phyloP scores from a whole-genome alignment of 2,888 invertebrate species.

The Blastobasis lacticolella region DNA sequence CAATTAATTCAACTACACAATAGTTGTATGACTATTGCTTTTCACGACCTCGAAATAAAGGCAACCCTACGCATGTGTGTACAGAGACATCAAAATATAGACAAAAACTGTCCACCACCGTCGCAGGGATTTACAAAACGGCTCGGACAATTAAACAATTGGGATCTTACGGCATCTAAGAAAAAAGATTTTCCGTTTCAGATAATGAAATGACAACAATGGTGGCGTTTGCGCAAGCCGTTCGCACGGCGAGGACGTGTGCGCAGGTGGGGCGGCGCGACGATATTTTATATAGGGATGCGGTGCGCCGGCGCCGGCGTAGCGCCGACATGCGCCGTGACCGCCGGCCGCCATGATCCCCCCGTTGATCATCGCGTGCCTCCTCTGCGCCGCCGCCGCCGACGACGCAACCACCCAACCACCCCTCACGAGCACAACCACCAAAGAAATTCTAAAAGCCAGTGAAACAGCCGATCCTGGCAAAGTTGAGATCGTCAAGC shows the following conservation, averaged over 20 bases:
- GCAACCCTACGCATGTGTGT: background rate
- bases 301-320: slow-evolving; percentile 50
- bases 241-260: slow-evolving; percentile 53
- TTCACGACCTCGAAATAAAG: background rate
- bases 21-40: slow-evolving; percentile 3
- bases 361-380: slow-evolving; percentile 48
- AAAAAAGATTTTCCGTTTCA: slow-evolving; percentile 74
- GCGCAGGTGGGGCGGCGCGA: slow-evolving; percentile 66
- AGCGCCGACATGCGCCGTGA: slow-evolving; percentile 62
- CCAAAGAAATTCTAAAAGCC: slow-evolving; percentile 72
- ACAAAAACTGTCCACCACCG: slow-evolving; percentile 33
- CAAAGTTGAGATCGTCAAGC: slow-evolving; percentile 85
- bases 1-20: slow-evolving; percentile 41
- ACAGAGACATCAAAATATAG: slow-evolving; percentile 3
- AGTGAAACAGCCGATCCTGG: slow-evolving; percentile 79
- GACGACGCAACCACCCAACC: slow-evolving; percentile 40
- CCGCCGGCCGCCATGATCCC: slow-evolving; percentile 59
- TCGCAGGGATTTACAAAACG: slow-evolving; percentile 36
- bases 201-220: slow-evolving; percentile 74
- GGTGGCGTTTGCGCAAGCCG: slow-evolving; percentile 55
- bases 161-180: slow-evolving; percentile 56
- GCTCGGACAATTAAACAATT: slow-evolving; percentile 67
- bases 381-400: slow-evolving; percentile 31
- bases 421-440: slow-evolving; percentile 33
- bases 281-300: slow-evolving; percentile 69